These are phyloP conservation scores for Oncorhynchus tshawytscha DNA, from an alignment of 2,113 vertebrate genomes.

Conservation along the genomic window DNA sequence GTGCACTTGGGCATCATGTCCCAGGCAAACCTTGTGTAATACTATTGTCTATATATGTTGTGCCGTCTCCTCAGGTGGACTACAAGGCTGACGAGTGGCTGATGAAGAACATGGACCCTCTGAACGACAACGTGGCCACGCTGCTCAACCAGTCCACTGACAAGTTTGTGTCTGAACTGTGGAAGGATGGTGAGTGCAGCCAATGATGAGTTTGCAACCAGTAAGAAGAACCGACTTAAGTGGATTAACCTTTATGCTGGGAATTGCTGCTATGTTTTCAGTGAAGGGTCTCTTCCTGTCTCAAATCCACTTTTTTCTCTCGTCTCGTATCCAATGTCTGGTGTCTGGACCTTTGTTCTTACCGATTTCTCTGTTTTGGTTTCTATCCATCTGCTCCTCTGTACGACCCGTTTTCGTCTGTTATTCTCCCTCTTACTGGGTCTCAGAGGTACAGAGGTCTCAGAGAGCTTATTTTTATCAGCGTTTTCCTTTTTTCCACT, in stretches of 20 bases:
- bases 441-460: slow-evolving; percentile 87
- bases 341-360: slow-evolving; percentile 57
- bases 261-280: neutral
- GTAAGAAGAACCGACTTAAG: neutral
- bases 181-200: slow-evolving; percentile 90
- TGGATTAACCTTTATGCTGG: slow-evolving; percentile 5
- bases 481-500: slow-evolving; percentile 76
- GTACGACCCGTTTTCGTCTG: slow-evolving; percentile 34
- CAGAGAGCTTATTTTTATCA: slow-evolving; percentile 96
- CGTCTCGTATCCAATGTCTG: slow-evolving; percentile 42
- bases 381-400: slow-evolving; percentile 43
- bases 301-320: slow-evolving; percentile 53
- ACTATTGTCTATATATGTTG: too few species aligned
- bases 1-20: too few species aligned
- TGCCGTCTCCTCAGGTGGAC: slow-evolving; percentile 82
- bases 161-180: slow-evolving; percentile 96
- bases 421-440: slow-evolving; percentile 26
- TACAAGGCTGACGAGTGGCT: slow-evolving; percentile 98
- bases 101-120: slow-evolving; percentile 99
- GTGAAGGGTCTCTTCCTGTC: slow-evolving; percentile 13
- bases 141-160: slow-evolving; percentile 95
- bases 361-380: slow-evolving; percentile 17
- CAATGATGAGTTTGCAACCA: neutral
- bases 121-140: slow-evolving; percentile 93
- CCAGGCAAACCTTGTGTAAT: too few species aligned